phyloP scores from a whole-genome alignment of 2,888 invertebrate genomes.

The Venusia cambrica region DNA sequence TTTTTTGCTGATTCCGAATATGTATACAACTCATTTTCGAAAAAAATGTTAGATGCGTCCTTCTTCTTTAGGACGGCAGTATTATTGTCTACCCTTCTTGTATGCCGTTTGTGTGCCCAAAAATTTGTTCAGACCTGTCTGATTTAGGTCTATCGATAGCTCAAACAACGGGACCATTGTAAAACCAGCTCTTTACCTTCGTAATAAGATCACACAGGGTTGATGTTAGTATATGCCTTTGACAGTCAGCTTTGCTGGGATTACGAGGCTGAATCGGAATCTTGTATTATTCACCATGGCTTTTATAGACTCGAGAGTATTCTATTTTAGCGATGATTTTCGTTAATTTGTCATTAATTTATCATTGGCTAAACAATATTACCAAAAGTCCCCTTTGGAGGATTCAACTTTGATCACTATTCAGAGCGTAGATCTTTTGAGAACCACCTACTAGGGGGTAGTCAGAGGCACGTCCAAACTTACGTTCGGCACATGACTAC shows the following conservation, averaged over 20 bases:
- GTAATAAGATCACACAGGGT: slow-evolving; percentile 26
- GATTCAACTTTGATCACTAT: no score
- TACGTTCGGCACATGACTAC: no score
- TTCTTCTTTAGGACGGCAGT: no score
- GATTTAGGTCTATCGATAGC: slow-evolving; percentile 34
- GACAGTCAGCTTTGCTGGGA: slow-evolving; percentile 43
- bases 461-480: no score
- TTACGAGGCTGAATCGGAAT: slow-evolving; percentile 45
- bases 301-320: slow-evolving; percentile 14
- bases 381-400: no score
- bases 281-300: slow-evolving; percentile 31
- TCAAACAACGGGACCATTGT: slow-evolving; percentile 27
- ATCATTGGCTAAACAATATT: no score
- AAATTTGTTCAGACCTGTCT: slow-evolving; percentile 50
- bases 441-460: no score
- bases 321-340: slow-evolving; percentile 7
- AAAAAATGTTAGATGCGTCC: no score
- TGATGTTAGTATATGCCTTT: slow-evolving; percentile 33
- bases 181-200: slow-evolving; percentile 35
- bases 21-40: no score
- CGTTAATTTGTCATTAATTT: no score
- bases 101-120: slow-evolving; percentile 52
- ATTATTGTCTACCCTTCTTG: slow-evolving; percentile 47
- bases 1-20: no score
- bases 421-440: no score